Percentiles rank a stretch among this genome's conserved stretches.
These are phyloP conservation scores for Notodonta dromedarius DNA, from an alignment of 2,888 invertebrate genomes.

Conservation along the genomic window DNA sequence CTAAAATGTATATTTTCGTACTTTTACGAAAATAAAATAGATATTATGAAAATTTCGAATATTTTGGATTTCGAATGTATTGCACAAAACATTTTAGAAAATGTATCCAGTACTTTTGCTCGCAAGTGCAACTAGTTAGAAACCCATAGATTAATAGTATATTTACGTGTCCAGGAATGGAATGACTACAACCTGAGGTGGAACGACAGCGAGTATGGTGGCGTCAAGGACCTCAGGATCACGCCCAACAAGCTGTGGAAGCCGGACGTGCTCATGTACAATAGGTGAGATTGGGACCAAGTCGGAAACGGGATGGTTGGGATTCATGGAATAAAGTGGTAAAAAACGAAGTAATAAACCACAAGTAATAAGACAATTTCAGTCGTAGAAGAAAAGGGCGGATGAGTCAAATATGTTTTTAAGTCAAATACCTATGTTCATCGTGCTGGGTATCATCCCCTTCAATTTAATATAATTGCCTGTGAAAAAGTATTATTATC, in stretches of 20 bases:
- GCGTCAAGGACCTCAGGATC: slow-evolving; percentile 96
- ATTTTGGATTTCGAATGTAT: neutral
- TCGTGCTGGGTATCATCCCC: too few species aligned
- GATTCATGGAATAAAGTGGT: neutral
- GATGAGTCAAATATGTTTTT: too few species aligned
- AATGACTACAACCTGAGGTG: slow-evolving; percentile 98
- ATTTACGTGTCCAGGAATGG: slow-evolving; percentile 91
- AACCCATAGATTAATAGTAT: neutral
- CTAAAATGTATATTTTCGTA: neutral
- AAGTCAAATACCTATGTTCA: too few species aligned
- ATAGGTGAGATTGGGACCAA: slow-evolving; percentile 89
- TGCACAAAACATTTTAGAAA: slow-evolving; percentile 16
- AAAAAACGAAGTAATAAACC: neutral
- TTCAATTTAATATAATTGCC: too few species aligned
- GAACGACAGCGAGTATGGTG: slow-evolving; percentile 98
- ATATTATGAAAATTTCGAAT: neutral
- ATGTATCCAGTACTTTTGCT: slow-evolving; percentile 35
- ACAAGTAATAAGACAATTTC: neutral
- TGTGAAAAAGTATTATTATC: too few species aligned
- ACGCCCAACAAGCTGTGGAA: slow-evolving; percentile 98
- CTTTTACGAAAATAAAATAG: neutral
- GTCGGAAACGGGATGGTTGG: slow-evolving; percentile 16
- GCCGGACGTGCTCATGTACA: slow-evolving; percentile 99
- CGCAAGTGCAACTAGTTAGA: slow-evolving; percentile 10
- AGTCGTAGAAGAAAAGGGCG: too few species aligned